These are phyloP conservation scores for Gymnoscelis rufifasciata DNA, from an alignment of 2,888 invertebrate genomes.

Conservation along the genomic window DNA sequence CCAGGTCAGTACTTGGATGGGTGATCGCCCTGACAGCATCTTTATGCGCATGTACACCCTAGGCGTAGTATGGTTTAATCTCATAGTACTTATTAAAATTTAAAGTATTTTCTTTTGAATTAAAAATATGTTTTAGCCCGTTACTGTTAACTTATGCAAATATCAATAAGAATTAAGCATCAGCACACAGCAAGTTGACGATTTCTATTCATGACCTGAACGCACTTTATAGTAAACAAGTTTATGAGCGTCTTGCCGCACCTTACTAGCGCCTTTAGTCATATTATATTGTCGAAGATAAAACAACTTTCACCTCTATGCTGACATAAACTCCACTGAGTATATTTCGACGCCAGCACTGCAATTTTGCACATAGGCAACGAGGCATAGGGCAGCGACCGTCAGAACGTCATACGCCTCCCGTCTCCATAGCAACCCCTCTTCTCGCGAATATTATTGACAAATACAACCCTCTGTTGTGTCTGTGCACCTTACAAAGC, in stretches of 20 bases:
- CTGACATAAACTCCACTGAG: background rate
- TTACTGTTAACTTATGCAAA: no score
- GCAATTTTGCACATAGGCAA: slow-evolving; percentile 49
- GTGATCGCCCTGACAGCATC: no score
- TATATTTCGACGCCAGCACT: slow-evolving; percentile 26
- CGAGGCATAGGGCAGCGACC: slow-evolving; percentile 49
- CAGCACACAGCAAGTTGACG: no score
- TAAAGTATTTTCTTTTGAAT: no score
- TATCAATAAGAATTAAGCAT: no score
- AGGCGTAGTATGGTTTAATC: no score
- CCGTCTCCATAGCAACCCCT: slow-evolving; percentile 70
- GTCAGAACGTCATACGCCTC: slow-evolving; percentile 45
- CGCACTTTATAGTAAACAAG: background rate
- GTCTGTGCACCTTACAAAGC: slow-evolving; percentile 15
- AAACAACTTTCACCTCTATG: slow-evolving; percentile 14
- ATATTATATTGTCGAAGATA: background rate
- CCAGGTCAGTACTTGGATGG: no score
- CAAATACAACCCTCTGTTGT: slow-evolving; percentile 40
- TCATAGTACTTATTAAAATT: no score
- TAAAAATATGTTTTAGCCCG: no score
- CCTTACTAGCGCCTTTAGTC: slow-evolving; percentile 1
- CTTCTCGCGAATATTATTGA: slow-evolving; percentile 66
- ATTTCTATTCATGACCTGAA: background rate
- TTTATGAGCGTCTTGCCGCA: background rate
- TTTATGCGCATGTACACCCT: no score